These are phyloP conservation scores for Notothenia rossii DNA, from an alignment of 2,113 vertebrate genomes.

Conservation along the genomic window DNA sequence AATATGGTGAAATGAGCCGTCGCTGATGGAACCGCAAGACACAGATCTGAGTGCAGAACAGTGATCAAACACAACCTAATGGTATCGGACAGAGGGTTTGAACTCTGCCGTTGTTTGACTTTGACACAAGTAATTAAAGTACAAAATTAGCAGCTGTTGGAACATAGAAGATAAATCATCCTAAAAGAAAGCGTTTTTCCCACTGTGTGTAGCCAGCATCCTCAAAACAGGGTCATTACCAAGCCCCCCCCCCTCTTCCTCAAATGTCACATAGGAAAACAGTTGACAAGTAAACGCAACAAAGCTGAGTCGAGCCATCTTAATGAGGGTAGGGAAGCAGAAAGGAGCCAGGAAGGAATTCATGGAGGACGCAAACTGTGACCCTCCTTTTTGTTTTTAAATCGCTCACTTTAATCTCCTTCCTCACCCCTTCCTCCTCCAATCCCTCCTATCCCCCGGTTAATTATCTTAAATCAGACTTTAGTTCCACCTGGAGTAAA, in stretches of 20 bases:
- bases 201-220: constrained; percentile 5
- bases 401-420: too few species aligned
- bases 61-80: constrained; percentile 44
- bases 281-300: constrained; percentile 43
- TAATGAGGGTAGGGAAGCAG: constrained; percentile 30
- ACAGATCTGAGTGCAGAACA: constrained; percentile 12
- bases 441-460: too few species aligned
- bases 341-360: constrained; percentile 10
- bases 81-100: constrained; percentile 16
- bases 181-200: constrained; percentile 18
- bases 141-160: constrained; percentile 40
- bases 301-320: constrained; percentile 31
- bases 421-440: too few species aligned
- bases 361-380: too few species aligned
- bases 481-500: too few species aligned
- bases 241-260: constrained; percentile 1
- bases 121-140: constrained; percentile 25
- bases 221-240: constrained; percentile 51
- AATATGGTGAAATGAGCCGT: constrained; percentile 64
- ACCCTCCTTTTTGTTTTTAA: too few species aligned
- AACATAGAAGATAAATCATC: constrained; percentile 29
- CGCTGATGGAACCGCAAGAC: constrained; percentile 2
- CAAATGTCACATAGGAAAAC: constrained; percentile 36
- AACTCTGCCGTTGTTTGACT: constrained; percentile 10
- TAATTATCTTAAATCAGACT: too few species aligned